A percentile compares a stretch with the other conserved stretches of the same genome.
Evolutionary conservation across 2,113 vertebrate species (phyloP).

Genomic region (Phrynosoma blainvillii): DNA sequence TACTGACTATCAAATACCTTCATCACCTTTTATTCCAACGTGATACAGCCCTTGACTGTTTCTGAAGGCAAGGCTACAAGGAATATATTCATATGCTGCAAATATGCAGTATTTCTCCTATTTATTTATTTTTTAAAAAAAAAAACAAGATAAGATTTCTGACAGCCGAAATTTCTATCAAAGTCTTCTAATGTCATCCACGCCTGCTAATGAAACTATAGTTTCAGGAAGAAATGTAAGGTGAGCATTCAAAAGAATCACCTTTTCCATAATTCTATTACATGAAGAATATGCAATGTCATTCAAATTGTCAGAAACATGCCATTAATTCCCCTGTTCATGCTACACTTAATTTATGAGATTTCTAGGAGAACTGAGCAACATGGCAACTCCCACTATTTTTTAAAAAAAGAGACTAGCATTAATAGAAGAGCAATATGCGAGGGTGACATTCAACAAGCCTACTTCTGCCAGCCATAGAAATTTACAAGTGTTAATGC

Average conservation of each 20-base stretch:
- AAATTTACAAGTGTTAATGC: background rate
- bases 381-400: too few species aligned
- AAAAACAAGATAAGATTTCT: background rate
- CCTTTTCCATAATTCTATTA: background rate
- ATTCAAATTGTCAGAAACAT: background rate
- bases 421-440: background rate
- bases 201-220: background rate
- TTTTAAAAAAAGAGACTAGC: background rate
- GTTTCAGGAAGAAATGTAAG: background rate
- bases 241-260: background rate
- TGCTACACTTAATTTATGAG: background rate
- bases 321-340: background rate
- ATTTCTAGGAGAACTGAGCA: background rate
- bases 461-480: background rate
- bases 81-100: background rate
- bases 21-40: background rate
- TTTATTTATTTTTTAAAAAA: background rate
- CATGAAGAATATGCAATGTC: background rate
- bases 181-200: background rate
- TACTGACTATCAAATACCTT: background rate
- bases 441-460: background rate
- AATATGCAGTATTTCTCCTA: background rate
- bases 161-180: background rate
- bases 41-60: background rate
- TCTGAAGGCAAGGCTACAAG: background rate